Evolutionary conservation across 2,113 vertebrate genomes (phyloP), one percentile per base, ranked within the genome.

Genomic region (Chamaetylas fuelleborni): DNA sequence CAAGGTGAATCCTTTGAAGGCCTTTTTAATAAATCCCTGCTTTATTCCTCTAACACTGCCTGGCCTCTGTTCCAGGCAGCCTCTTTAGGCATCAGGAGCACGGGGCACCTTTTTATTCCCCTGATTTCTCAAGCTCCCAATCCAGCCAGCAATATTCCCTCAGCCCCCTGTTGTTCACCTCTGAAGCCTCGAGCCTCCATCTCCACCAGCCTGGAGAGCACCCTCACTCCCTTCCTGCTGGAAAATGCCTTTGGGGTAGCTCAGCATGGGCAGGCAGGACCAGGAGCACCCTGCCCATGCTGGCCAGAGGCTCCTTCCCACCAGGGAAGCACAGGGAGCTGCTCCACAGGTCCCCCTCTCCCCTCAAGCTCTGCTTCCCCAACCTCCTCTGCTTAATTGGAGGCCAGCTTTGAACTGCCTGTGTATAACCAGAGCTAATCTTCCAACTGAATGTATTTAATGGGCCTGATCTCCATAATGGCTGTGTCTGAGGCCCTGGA

Each of bases 391-490:
- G 85, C 82, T 85, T 95, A 91, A 94, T 93, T 87, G 56, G 69
- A 73, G 72, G 42, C 72, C 81, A 65, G 90, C 84, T 93, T 92
- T 95, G 90, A 94, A 78, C 50, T 65, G 72, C 54, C 42, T 65
- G 58, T 53, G 81, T 69, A 29, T 22, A 83, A 57, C 58, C 56
- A 50, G 83, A 31, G 43, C 90, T 57, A 13, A 80, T 81, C 92
- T 94, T 94, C 90, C 89, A 94, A 91, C 84, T 43, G 92, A 81
- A 91, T 91, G 6, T 9, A 36, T 94, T 91, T 88, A 91, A 92
- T 38, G 86, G 86, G 74, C 58, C 88, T 97, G 90, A 91, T 96
- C 87, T 93, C 81, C 65, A 16, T 88, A 95, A 93, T 57, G 86
- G 73, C 90, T 94, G 65, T 66, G 54, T 92, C 92, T 92, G 81